Evolutionary conservation across 2,797 vertebrate genomes (phyloP), one percentile per base, ranked within the genome.

Genomic region (Gambusia yucatana): DNA sequence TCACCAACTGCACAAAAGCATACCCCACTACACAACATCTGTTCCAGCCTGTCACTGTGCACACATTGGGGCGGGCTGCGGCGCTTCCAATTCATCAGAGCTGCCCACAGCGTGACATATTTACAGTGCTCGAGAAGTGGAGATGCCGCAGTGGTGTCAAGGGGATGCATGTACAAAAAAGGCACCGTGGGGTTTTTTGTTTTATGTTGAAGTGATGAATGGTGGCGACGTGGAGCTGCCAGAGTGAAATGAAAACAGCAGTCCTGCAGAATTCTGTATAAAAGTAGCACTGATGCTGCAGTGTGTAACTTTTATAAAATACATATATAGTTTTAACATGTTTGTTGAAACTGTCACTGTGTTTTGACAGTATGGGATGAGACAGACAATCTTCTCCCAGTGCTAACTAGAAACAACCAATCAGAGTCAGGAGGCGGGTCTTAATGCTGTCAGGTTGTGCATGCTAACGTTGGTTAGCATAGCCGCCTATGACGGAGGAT

Each of bases 21-120:
- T 80, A 36, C 70, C 48, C 69, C 16, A 28, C 73, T 50, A 75
- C 73, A 70, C 72, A 52, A 47, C 85, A 84, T 81, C 80, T 79
- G 84, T 75, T 33, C 69, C 47, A 69, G 73, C 76, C 8, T 44
- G 77, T 82, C 71, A 79, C 47, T 36, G 77, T 43, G 77, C 59
- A 22, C 73, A 0, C 48, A 77, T 77, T 36, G 84, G 67, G 13
- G 84, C 87, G 76, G 69, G 59, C 57, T 69, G 61, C 17, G 69
- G n/a, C 70, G 78, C 36, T 83, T 59, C 76, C 85, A 82, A 88
- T 91, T 84, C 44, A 75, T 90, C 83, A 89, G 11, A 7, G 4
- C 33, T 57, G 71, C 63, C 52, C 69, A 74, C 74, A 80, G 75
- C 76, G 0, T 75, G 76, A 87, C 86, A 84, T 77, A 61, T 88